phyloP scores from a whole-genome alignment of 1,140 invertebrate species.

The Lepidostoma basale region DNA sequence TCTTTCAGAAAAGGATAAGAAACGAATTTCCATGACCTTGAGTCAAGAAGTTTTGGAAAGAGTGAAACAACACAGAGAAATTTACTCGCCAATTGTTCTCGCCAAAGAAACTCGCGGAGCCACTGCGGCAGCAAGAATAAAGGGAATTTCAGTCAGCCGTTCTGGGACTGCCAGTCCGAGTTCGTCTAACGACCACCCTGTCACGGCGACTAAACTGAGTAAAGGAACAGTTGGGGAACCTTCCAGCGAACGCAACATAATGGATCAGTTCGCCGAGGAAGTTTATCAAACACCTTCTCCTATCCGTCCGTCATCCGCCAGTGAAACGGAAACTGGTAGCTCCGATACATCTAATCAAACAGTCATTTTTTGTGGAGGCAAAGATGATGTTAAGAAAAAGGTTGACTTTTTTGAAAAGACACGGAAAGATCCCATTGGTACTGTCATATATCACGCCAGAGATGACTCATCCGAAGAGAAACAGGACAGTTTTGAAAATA shows the following conservation, averaged over 20 bases:
- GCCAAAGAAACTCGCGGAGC: slow-evolving; percentile 70
- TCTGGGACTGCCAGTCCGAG: slow-evolving; percentile 55
- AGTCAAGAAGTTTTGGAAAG: slow-evolving; percentile 75
- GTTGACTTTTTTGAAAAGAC: slow-evolving; percentile 81
- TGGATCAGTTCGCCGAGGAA: neutral
- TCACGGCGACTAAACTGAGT: neutral
- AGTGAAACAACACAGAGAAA: slow-evolving; percentile 60
- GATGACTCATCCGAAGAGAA: slow-evolving; percentile 61
- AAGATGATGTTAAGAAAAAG: slow-evolving; percentile 71
- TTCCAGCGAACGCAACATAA: neutral
- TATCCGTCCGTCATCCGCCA: slow-evolving; percentile 55
- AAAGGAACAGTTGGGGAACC: neutral
- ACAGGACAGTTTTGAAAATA: slow-evolving; percentile 49
- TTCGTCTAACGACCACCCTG: slow-evolving; percentile 54
- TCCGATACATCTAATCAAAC: slow-evolving; percentile 72
- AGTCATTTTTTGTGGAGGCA: slow-evolving; percentile 62
- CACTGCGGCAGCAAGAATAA: slow-evolving; percentile 63
- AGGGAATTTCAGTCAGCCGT: slow-evolving; percentile 47
- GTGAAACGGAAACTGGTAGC: slow-evolving; percentile 71
- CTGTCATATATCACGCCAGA: slow-evolving; percentile 63
- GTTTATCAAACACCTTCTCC: slow-evolving; percentile 32
- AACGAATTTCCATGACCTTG: slow-evolving; percentile 71
- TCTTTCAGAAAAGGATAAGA: slow-evolving; percentile 73
- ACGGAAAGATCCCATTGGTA: slow-evolving; percentile 53
- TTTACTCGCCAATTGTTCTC: slow-evolving; percentile 58